Conservation (phyloP, 2,113 vertebrate species). For the Orycteropus afer region DNA sequence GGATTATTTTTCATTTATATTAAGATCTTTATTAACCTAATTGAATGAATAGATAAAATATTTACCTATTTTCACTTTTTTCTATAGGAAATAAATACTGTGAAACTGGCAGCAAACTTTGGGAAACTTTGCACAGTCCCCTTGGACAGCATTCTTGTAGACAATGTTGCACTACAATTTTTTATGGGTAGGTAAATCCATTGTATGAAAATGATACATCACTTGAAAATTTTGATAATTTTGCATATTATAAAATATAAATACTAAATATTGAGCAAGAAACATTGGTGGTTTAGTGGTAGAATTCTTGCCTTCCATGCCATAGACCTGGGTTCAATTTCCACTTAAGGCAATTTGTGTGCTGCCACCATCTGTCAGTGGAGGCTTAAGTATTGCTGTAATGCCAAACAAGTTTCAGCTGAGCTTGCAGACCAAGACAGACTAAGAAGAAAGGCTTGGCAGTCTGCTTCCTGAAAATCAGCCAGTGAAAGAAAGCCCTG, state of each 20-base stretch:
- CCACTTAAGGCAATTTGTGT: not conserved
- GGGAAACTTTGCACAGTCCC: constrained; percentile 99
- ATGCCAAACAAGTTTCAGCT: not conserved
- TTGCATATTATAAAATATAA: constrained; percentile 43
- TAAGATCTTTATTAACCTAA: not conserved
- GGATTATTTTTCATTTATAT: not conserved
- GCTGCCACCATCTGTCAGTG: not conserved
- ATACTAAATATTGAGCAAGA: not conserved
- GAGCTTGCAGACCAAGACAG: not conserved
- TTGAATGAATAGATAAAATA: not conserved
- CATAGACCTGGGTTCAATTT: not conserved
- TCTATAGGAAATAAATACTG: constrained; percentile 95
- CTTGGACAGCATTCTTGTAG: constrained; percentile 97
- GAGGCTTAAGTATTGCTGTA: not conserved
- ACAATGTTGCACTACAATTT: constrained; percentile 99
- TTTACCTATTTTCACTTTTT: constrained; percentile 32
- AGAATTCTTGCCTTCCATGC: not conserved
- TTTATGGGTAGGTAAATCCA: constrained; percentile 94
- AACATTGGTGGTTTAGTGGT: not conserved
- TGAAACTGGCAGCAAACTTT: constrained; percentile 98
- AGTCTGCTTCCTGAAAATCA: not conserved
- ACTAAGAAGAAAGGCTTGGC: not conserved
- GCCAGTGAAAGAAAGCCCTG: not conserved
- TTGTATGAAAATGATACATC: constrained; percentile 22
- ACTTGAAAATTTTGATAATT: not conserved